Conservation (phyloP, 2,888 invertebrate genomes). For the Drosophila tanythrix region DNA sequence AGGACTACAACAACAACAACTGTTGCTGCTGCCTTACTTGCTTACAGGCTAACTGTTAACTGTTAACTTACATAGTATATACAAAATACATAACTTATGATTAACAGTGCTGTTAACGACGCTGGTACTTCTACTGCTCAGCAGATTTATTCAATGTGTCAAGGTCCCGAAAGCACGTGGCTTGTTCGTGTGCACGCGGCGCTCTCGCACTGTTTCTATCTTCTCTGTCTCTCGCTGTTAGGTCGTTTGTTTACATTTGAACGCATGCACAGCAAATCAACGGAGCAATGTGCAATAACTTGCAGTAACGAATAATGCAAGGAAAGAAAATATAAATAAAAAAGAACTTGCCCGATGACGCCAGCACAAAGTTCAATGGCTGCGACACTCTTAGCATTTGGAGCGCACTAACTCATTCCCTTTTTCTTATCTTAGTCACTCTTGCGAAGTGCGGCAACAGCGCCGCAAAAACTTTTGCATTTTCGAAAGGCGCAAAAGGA, state of each 20-base stretch:
- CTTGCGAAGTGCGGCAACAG: slow-evolving; percentile 41
- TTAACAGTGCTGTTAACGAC: slow-evolving; percentile 35
- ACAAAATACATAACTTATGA: slow-evolving; percentile 53
- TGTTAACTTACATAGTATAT: slow-evolving; percentile 34
- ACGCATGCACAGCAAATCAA: slow-evolving; percentile 25
- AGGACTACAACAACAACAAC: slow-evolving; percentile 64
- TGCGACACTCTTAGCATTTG: slow-evolving; percentile 7
- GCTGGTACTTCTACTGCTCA: slow-evolving; percentile 10
- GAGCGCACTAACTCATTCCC: too few species aligned
- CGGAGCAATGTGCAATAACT: slow-evolving; percentile 36
- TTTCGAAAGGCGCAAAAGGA: slow-evolving; percentile 3
- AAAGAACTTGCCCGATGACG: slow-evolving; percentile 12
- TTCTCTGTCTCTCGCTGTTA: neutral
- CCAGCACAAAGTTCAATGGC: slow-evolving; percentile 28
- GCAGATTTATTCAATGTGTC: slow-evolving; percentile 46
- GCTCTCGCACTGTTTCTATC: slow-evolving; percentile 3
- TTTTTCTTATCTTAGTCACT: neutral
- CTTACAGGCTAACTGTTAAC: slow-evolving; percentile 28
- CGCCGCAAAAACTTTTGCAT: slow-evolving; percentile 12
- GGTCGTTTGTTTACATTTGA: slow-evolving; percentile 50
- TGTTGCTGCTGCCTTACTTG: slow-evolving; percentile 36
- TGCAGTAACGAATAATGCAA: neutral
- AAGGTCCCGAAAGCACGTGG: slow-evolving; percentile 74
- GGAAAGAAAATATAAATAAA: neutral
- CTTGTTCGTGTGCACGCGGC: neutral